These are phyloP conservation scores for Drosophila serrata DNA, from an alignment of 1,140 invertebrate genomes.

Conservation along the genomic window DNA sequence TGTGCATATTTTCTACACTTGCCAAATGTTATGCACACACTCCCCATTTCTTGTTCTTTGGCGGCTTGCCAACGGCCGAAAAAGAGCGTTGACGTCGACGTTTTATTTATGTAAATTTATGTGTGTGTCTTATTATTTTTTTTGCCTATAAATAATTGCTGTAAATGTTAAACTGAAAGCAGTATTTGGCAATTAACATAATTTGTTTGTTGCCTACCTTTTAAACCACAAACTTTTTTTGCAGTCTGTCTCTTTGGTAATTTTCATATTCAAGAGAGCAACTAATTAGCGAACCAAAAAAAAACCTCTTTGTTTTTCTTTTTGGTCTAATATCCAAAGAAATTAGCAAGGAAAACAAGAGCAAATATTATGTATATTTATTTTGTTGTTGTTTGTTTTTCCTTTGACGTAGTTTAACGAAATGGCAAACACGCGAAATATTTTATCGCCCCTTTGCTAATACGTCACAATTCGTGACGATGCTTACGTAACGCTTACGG, in stretches of 20 bases:
- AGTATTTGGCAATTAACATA: neutral
- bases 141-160: constrained; percentile 45
- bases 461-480: constrained; percentile 69
- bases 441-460: constrained; percentile 71
- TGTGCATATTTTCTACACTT: constrained; percentile 8
- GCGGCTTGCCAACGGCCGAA: constrained; percentile 28
- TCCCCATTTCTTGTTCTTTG: constrained; percentile 28
- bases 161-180: constrained; percentile 34
- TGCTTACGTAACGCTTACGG: constrained; percentile 68
- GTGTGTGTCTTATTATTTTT: neutral
- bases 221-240: constrained; percentile 14
- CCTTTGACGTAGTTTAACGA: constrained; percentile 30
- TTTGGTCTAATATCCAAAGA: constrained; percentile 3
- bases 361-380: neutral
- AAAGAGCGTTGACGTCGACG: constrained; percentile 27
- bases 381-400: neutral
- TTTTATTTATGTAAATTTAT: constrained; percentile 13
- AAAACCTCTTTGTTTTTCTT: neutral
- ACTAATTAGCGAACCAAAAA: neutral
- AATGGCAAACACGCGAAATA: constrained; percentile 74
- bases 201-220: constrained; percentile 13
- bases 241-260: neutral
- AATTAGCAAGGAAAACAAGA: constrained; percentile 4
- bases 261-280: neutral
- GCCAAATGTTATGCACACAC: constrained; percentile 65